These are phyloP conservation scores for Parambassis ranga DNA, from an alignment of 2,797 vertebrate species.

Conservation along the genomic window DNA sequence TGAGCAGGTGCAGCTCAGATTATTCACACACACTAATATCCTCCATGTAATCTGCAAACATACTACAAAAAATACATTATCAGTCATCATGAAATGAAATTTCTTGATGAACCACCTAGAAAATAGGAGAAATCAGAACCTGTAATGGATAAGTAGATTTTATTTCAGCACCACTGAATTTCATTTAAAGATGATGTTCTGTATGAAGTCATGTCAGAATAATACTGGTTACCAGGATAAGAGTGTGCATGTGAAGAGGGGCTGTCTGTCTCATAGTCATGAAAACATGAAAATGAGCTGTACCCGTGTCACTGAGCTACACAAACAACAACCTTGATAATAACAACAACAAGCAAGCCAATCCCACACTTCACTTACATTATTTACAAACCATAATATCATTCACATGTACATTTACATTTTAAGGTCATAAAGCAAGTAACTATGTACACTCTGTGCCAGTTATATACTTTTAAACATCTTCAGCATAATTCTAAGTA, in stretches of 20 bases:
- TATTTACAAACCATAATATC: conserved; percentile 35
- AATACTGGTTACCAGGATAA: not conserved
- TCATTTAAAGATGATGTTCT: not conserved
- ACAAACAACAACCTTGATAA: not conserved
- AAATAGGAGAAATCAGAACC: too few species aligned
- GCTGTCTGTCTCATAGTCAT: too few species aligned
- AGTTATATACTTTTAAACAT: conserved; percentile 24
- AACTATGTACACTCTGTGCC: conserved; percentile 44
- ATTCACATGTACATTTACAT: conserved; percentile 51
- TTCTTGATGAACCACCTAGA: too few species aligned
- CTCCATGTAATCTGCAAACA: not conserved
- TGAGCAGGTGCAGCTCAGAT: not conserved
- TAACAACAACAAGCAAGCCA: conserved; percentile 6
- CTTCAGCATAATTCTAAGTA: not conserved
- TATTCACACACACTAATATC: conserved; percentile 16
- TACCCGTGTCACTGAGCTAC: not conserved
- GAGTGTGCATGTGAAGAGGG: conserved; percentile 18
- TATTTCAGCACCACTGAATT: conserved; percentile 20
- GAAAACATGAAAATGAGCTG: not conserved
- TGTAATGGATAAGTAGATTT: not conserved
- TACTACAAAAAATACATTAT: too few species aligned
- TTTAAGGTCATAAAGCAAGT: conserved; percentile 44
- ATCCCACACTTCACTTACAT: not conserved
- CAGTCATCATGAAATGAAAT: not conserved
- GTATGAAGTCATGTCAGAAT: not conserved